Conservation (phyloP, 2,888 invertebrate species). For the Petrolisthes cinctipes region DNA sequence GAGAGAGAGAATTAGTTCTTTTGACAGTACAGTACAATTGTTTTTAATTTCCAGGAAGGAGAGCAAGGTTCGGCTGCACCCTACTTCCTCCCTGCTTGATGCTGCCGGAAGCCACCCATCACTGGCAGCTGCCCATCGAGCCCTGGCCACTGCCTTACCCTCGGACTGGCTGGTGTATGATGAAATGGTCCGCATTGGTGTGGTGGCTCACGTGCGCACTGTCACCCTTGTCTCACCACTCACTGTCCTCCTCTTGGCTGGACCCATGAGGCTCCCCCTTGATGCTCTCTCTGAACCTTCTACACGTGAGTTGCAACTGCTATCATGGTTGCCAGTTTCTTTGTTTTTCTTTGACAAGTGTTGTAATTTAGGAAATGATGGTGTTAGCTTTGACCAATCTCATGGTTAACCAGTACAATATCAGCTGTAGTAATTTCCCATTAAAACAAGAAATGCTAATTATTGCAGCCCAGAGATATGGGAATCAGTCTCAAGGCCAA, state of each 20-base stretch:
- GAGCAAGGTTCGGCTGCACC: conserved; percentile 76
- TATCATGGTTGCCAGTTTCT: too few species aligned
- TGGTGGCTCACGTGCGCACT: conserved; percentile 80
- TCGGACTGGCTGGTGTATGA: conserved; percentile 90
- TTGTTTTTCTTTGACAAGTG: too few species aligned
- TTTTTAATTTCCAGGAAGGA: conserved; percentile 73
- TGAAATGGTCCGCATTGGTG: conserved; percentile 77
- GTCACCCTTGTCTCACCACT: conserved; percentile 86
- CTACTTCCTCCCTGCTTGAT: conserved; percentile 75
- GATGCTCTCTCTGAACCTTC: conserved; percentile 71
- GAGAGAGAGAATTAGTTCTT: too few species aligned
- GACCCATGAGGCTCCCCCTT: conserved; percentile 76
- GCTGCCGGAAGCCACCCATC: conserved; percentile 67
- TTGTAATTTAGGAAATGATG: too few species aligned
- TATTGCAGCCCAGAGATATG: too few species aligned
- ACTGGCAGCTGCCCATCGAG: conserved; percentile 68
- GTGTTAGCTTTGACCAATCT: too few species aligned
- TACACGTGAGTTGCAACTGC: conserved; percentile 67
- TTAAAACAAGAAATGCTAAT: too few species aligned
- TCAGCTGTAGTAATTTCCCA: not conserved
- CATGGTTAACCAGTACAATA: too few species aligned
- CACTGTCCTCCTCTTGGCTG: conserved; percentile 84
- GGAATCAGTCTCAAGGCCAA: too few species aligned
- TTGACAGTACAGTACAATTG: not conserved
- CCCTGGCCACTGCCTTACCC: conserved; percentile 73